Evolutionary conservation across 2,888 invertebrate genomes (phyloP), one percentile per base, ranked within the genome.

Genomic region (Antheraea assamensis): DNA sequence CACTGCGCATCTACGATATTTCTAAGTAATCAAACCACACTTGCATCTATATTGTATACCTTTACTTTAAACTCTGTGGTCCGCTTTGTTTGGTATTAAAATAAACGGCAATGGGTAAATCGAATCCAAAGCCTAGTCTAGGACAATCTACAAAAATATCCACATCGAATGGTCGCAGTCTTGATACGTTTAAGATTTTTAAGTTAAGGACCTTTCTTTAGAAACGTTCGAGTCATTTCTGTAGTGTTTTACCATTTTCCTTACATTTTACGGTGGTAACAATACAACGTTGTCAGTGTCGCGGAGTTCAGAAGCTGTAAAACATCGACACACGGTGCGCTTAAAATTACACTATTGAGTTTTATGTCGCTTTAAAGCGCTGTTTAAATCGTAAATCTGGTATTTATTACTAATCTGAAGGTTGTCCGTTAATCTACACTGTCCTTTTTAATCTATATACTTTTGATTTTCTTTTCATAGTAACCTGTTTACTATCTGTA

Each of bases 261-360:
- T 27, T 5, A 15, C 17, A 30, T 30, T 64, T 64, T 64, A n/a
- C 31, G 15, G 31, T n/a, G 52, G 30, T 30, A 64, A 64, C 61
- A 64, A 64, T 17, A 64, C 8, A 24, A 61, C 17, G 30, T 64
- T 64, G 30, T 64, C 27, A 64, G 17, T 27, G 58, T 24, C 10
- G 58, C 24, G 24, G 58, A 58, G 58, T 30, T 64, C 30, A 64
- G 21, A 31, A 55, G 68, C n/a, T 55, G 55, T 72, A 72, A 72
- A 72, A 68, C 68, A 35, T 72, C n/a, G 35, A 55, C 68, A 72
- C 49, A 68, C 15, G 58, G 31, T 21, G 27, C 15, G 24, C 72
- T 21, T 72, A 72, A 70, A 72, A 72, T 61, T 71, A 70, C 19
- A 49, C 68, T 66, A 72, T 72, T 72, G 68, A 70, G n/a, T 72